Base-by-base conservation (phyloP, 2,888 invertebrate species). In the Troglohyphantes excavatus region DNA sequence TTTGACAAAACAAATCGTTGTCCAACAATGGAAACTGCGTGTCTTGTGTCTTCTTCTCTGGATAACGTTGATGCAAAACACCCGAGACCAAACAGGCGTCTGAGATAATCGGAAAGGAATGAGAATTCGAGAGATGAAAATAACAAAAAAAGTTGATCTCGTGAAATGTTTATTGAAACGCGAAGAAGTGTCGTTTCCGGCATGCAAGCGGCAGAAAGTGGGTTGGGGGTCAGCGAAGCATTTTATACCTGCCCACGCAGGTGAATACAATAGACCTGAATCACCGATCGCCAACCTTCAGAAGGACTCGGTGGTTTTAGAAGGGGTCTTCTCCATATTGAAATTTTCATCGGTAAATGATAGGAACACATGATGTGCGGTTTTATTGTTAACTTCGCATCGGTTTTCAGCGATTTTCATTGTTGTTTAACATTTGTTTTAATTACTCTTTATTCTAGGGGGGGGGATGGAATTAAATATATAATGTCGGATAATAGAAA, bases 151-250 rank as follows among this genome's bases (percentile, higher is more conserved):
- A 26, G n/a, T 26, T 73, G 23, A 17, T 26, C 26, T n/a, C 53
- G 21, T 19, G 33, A 9, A 72, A 59, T 68, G 79, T 2, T 82
- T 7, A 59, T 53, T 70, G 21, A 29, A 33, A 29, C 81, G 79
- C 26, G 79, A 67, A 76, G 53, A 67, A 67, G 39, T 82, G 88
- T 82, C 88, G 81, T 43, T 73, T 88, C 88, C 88, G 88, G 81
- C 70, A 46, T 73, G 88, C 82, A 82, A 82, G 68, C 68, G 63
- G n/a, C 9, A n/a, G 53, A 53, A 53, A 53, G 53, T 63, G 72
- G 75, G 53, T 19, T 26, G 39, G 21, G 73, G 88, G 81, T 82
- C 81, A 82, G 46, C 59, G 72, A 87, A 61, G 63, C 88, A 82
- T 85, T 85, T 63, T 70, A 46, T 29, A 43, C 53, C 43, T 19